Percentiles rank a stretch among this genome's conserved stretches.
Evolutionary conservation across 2,888 invertebrate species (phyloP).

Genomic region (Sepiola atlantica): DNA sequence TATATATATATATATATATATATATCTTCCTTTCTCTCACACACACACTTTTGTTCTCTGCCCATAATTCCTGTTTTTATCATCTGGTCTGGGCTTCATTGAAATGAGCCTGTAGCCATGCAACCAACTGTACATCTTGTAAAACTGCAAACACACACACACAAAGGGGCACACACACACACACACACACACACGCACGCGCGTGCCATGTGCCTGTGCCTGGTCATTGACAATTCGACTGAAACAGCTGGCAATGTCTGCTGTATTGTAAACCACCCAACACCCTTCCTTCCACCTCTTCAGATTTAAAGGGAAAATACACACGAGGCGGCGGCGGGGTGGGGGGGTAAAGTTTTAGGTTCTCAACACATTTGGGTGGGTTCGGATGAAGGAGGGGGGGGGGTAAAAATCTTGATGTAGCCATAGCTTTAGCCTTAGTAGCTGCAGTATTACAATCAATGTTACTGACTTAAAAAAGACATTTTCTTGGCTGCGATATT

Average conservation of each 20-base stretch:
- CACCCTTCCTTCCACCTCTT: background rate
- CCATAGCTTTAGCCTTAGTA: background rate
- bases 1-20: background rate
- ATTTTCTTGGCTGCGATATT: no score
- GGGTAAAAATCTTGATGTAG: background rate
- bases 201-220: background rate
- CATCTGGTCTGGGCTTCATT: background rate
- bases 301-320: background rate
- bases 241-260: background rate
- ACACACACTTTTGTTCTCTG: background rate
- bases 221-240: background rate
- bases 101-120: background rate
- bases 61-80: background rate
- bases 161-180: background rate
- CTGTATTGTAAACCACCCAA: background rate
- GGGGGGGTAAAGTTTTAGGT: background rate
- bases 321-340: background rate
- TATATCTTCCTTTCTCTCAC: background rate
- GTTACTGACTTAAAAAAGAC: no score
- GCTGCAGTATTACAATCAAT: background rate
- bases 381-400: no score
- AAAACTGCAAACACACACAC: background rate
- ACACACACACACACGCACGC: background rate
- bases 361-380: background rate
- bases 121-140: background rate